phyloP scores from a whole-genome alignment of 2,888 invertebrate species.

The Onchidella celtica region DNA sequence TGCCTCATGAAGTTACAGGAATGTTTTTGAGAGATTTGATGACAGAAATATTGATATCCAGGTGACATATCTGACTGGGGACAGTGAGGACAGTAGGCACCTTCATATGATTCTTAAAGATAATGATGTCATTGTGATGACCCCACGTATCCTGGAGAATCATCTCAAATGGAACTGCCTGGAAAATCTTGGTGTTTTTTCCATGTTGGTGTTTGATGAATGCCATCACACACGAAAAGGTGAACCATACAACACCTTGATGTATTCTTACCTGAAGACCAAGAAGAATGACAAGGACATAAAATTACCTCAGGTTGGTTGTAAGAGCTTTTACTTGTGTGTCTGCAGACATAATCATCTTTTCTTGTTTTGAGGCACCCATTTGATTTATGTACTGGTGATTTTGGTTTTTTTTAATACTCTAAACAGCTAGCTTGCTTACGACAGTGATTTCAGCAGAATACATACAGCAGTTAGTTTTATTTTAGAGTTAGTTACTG shows the following conservation, averaged over 20 bases:
- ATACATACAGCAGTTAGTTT: too few relatives aligned
- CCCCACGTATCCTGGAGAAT: conserved; percentile 75
- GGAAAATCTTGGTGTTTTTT: conserved; percentile 50
- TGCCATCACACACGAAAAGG: conserved; percentile 64
- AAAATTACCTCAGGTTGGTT: conserved; percentile 41
- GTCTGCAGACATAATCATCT: too few relatives aligned
- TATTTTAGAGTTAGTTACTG: too few relatives aligned
- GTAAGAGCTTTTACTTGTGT: too few relatives aligned
- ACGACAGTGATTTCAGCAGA: too few relatives aligned
- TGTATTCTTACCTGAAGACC: conserved; percentile 52
- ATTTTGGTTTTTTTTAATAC: too few relatives aligned
- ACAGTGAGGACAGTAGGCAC: conserved; percentile 51
- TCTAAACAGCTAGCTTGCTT: too few relatives aligned
- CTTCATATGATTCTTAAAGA: conserved; percentile 52
- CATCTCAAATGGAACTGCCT: conserved; percentile 55
- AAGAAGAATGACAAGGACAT: conserved; percentile 10
- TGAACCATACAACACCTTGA: conserved; percentile 62
- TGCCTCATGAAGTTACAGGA: too few relatives aligned
- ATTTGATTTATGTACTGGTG: too few relatives aligned
- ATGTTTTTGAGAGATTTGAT: too few relatives aligned
- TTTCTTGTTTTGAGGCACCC: too few relatives aligned
- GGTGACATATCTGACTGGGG: conserved; percentile 50
- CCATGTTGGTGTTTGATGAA: conserved; percentile 62
- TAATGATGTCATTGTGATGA: conserved; percentile 69
- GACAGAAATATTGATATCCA: too few relatives aligned